Evolutionary conservation across 1,140 invertebrate species (phyloP).

Genomic region (Druon quercuslanigerum): DNA sequence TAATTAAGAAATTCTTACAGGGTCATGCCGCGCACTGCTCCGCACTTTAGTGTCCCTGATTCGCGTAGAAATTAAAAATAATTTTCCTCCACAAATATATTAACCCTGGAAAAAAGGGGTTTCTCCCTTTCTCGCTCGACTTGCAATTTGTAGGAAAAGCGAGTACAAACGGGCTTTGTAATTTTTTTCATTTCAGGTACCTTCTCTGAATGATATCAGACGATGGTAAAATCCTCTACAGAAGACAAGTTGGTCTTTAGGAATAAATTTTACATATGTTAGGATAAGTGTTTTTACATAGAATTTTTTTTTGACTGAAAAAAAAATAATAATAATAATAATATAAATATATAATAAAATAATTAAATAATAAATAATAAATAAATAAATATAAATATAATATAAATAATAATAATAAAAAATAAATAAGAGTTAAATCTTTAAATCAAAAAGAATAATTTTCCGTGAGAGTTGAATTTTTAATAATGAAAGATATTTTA

Average conservation of each 20-base stretch:
- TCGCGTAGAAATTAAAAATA: constrained; percentile 59
- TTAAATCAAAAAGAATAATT: too few species aligned
- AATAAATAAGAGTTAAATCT: too few species aligned
- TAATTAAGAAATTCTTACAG: constrained; percentile 61
- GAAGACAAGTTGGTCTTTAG: background rate
- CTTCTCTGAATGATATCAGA: constrained; percentile 24
- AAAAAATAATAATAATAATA: too few species aligned
- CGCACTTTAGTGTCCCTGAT: constrained; percentile 36
- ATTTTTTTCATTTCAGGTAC: constrained; percentile 46
- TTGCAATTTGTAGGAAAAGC: constrained; percentile 47
- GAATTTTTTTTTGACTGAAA: background rate
- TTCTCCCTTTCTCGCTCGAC: constrained; percentile 32
- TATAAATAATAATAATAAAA: too few species aligned
- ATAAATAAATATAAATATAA: too few species aligned
- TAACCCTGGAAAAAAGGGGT: constrained; percentile 51
- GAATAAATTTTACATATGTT: constrained; percentile 15
- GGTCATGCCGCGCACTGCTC: constrained; percentile 50
- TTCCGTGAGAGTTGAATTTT: too few species aligned
- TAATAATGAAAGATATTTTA: too few species aligned
- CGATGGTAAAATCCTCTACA: constrained; percentile 9
- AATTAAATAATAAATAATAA: too few species aligned
- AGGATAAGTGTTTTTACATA: background rate
- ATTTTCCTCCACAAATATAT: constrained; percentile 58
- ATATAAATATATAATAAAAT: too few species aligned
- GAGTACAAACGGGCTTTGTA: constrained; percentile 37